phyloP scores from a whole-genome alignment of 2,797 vertebrate species.

The Eremophila alpestris region DNA sequence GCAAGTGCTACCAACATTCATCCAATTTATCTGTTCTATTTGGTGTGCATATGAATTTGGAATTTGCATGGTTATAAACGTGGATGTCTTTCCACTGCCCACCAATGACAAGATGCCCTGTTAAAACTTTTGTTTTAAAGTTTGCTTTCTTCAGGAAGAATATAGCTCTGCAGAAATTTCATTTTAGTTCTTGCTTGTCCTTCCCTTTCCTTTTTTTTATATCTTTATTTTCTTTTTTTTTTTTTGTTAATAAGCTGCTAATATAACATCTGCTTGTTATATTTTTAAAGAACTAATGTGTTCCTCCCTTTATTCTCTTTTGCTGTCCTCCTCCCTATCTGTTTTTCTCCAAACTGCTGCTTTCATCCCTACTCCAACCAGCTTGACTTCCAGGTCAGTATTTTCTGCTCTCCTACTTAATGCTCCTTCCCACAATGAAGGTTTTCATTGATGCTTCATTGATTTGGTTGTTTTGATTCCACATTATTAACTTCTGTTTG shows the following conservation, averaged over 20 bases:
- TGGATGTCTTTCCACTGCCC: background rate
- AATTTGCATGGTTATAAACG: background rate
- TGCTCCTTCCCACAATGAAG: constrained; percentile 43
- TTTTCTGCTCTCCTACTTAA: constrained; percentile 68
- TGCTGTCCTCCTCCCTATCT: constrained; percentile 70
- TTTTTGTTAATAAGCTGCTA: constrained; percentile 47
- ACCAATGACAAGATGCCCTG: background rate
- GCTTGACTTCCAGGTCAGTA: constrained; percentile 95
- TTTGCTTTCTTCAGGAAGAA: background rate
- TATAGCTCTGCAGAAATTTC: background rate
- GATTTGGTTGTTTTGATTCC: constrained; percentile 27
- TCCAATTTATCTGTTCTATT: background rate
- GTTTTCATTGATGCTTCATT: constrained; percentile 62
- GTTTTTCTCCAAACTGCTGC: constrained; percentile 78
- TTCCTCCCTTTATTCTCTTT: constrained; percentile 79
- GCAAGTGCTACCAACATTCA: background rate
- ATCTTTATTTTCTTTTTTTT: background rate
- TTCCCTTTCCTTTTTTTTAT: background rate
- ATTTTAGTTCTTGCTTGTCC: background rate
- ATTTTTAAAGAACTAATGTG: constrained; percentile 74
- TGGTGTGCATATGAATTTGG: background rate
- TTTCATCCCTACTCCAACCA: constrained; percentile 83
- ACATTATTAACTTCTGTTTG: background rate
- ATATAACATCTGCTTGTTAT: constrained; percentile 73
- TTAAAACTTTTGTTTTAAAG: background rate